Percentiles rank a stretch among this genome's conserved stretches.
phyloP scores from a whole-genome alignment of 2,113 vertebrate genomes.

The Heloderma charlesbogerti region DNA sequence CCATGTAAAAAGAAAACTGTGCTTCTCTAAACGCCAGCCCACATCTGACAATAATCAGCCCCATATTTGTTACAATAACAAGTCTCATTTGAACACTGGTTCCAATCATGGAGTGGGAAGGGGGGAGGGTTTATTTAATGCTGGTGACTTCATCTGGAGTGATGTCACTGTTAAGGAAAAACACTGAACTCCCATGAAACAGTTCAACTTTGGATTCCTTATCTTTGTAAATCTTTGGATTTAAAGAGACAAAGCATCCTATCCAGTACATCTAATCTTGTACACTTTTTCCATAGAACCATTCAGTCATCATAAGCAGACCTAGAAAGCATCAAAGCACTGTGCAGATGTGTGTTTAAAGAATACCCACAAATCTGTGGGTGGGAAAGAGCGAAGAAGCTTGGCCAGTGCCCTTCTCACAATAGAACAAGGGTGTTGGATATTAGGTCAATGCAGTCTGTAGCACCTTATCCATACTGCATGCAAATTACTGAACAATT shows the following conservation, averaged over 20 bases:
- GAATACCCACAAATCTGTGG: not conserved
- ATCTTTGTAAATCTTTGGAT: conserved; percentile 63
- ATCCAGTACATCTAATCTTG: conserved; percentile 50
- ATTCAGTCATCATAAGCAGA: conserved; percentile 28
- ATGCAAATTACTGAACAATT: not conserved
- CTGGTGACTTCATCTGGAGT: conserved; percentile 74
- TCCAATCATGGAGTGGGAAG: conserved; percentile 53
- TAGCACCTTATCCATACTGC: not conserved
- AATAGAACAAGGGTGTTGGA: conserved; percentile 12
- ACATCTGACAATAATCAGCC: conserved; percentile 77
- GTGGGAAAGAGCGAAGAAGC: not conserved
- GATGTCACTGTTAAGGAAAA: conserved; percentile 75
- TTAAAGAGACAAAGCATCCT: conserved; percentile 66
- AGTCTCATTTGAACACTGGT: conserved; percentile 72
- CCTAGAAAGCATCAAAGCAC: conserved; percentile 48
- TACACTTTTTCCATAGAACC: conserved; percentile 56
- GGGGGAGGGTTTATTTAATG: conserved; percentile 68
- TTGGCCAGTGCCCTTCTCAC: conserved; percentile 28
- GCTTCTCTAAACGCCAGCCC: conserved; percentile 68
- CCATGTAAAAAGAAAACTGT: not conserved
- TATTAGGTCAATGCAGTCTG: not conserved
- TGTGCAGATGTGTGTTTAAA: conserved; percentile 50
- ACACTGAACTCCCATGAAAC: conserved; percentile 74
- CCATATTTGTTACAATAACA: conserved; percentile 74
- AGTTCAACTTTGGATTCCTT: conserved; percentile 69